Conservation (phyloP, 2,113 vertebrate genomes). For the Suncus etruscus region DNA sequence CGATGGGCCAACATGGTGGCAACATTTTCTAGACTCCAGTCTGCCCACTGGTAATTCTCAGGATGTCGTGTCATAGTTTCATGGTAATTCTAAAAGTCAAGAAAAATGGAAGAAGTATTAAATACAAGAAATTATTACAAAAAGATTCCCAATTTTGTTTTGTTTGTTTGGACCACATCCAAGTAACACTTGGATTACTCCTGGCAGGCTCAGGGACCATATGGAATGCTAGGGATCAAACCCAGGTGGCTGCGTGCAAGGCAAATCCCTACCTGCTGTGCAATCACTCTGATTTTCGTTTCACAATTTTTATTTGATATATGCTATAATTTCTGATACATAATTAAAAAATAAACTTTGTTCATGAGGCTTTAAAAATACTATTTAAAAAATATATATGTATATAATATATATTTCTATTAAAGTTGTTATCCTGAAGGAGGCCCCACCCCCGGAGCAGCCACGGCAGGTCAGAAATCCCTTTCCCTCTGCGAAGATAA, state of each 20-base stretch:
- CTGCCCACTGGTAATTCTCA: constrained; percentile 93
- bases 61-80: constrained; percentile 94
- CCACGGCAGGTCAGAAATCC: too few relatives aligned
- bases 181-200: too few relatives aligned
- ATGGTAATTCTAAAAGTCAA: constrained; percentile 93
- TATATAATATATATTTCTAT: neutral
- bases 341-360: constrained; percentile 55
- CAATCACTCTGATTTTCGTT: neutral
- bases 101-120: constrained; percentile 69
- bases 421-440: constrained; percentile 3
- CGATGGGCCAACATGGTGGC: constrained; percentile 90
- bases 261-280: too few relatives aligned
- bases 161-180: too few relatives aligned
- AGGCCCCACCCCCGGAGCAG: too few relatives aligned
- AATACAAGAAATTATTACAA: constrained; percentile 35
- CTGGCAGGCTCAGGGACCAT: too few relatives aligned
- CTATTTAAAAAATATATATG: constrained; percentile 5
- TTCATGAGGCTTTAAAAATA: constrained; percentile 53
- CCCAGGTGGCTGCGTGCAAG: too few relatives aligned
- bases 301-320: constrained; percentile 44
- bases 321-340: constrained; percentile 20
- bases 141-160: too few relatives aligned
- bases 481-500: too few relatives aligned
- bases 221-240: too few relatives aligned
- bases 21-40: constrained; percentile 96